These are phyloP conservation scores for Grammomys dolichurus DNA, from an alignment of 2,113 vertebrate genomes.

Conservation along the genomic window DNA sequence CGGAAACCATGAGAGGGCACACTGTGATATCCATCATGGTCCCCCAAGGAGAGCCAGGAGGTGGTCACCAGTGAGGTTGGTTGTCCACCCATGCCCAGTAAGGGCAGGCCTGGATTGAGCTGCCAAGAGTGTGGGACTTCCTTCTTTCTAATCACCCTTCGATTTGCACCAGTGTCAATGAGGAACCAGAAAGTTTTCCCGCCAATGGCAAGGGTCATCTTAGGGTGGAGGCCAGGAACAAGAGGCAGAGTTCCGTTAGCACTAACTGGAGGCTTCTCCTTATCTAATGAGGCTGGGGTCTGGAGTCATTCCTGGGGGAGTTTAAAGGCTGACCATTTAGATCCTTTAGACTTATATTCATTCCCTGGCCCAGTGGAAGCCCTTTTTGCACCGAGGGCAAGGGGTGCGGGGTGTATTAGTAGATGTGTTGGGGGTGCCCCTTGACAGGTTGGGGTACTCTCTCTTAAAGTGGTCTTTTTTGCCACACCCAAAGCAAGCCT, in stretches of 20 bases:
- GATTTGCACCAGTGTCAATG: fast-evolving
- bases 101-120: fast-evolving
- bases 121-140: background rate
- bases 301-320: background rate
- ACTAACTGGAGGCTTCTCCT: background rate
- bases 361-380: background rate
- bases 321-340: background rate
- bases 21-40: too few species aligned
- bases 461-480: background rate
- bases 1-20: too few species aligned
- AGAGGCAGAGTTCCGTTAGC: background rate
- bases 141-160: fast-evolving
- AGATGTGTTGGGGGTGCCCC: too few species aligned
- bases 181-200: background rate
- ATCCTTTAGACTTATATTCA: background rate
- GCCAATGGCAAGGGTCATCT: too few species aligned
- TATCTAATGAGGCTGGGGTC: background rate
- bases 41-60: too few species aligned
- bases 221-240: fast-evolving
- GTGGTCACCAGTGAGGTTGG: too few species aligned
- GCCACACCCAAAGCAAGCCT: background rate
- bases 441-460: background rate
- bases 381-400: fast-evolving
- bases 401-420: fast-evolving
- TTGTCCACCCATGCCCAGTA: background rate